Evolutionary conservation across 2,797 vertebrate genomes (phyloP).

Genomic region (Epinephelus awoara): DNA sequence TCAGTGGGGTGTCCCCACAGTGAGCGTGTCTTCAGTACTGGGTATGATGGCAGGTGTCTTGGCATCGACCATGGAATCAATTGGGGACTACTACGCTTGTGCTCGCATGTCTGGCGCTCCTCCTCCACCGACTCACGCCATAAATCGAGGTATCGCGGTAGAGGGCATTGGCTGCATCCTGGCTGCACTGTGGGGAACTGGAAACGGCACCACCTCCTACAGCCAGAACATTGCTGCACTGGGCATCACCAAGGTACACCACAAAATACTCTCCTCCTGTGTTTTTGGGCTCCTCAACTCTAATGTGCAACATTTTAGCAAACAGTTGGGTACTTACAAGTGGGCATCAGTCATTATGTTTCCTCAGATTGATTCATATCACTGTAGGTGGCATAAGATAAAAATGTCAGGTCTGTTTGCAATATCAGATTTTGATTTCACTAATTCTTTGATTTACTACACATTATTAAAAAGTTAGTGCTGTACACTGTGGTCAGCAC

Average conservation of each 20-base stretch:
- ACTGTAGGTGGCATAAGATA: too few relatives aligned
- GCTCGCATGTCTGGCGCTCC: slow-evolving; percentile 87
- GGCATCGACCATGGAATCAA: slow-evolving; percentile 88
- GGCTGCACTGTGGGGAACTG: slow-evolving; percentile 88
- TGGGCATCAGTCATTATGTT: too few relatives aligned
- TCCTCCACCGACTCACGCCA: slow-evolving; percentile 86
- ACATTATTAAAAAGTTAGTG: too few relatives aligned
- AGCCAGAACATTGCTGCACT: slow-evolving; percentile 90
- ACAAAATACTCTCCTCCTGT: background rate
- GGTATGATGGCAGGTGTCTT: slow-evolving; percentile 88
- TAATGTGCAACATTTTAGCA: background rate
- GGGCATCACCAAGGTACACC: slow-evolving; percentile 87
- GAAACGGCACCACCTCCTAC: slow-evolving; percentile 89
- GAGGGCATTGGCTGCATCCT: slow-evolving; percentile 89
- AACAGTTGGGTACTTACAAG: background rate
- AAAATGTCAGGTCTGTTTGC: too few relatives aligned
- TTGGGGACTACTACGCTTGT: slow-evolving; percentile 89
- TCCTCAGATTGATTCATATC: background rate
- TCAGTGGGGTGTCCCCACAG: slow-evolving; percentile 88
- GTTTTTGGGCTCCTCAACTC: background rate
- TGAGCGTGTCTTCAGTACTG: slow-evolving; percentile 86
- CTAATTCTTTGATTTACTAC: too few relatives aligned
- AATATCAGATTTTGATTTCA: too few relatives aligned
- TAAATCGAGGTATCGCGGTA: slow-evolving; percentile 88
- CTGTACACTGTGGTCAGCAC: too few relatives aligned